A percentile compares a stretch with the other conserved stretches of the same genome.
phyloP scores from a whole-genome alignment of 2,113 vertebrate species.

The Chauna torquata region DNA sequence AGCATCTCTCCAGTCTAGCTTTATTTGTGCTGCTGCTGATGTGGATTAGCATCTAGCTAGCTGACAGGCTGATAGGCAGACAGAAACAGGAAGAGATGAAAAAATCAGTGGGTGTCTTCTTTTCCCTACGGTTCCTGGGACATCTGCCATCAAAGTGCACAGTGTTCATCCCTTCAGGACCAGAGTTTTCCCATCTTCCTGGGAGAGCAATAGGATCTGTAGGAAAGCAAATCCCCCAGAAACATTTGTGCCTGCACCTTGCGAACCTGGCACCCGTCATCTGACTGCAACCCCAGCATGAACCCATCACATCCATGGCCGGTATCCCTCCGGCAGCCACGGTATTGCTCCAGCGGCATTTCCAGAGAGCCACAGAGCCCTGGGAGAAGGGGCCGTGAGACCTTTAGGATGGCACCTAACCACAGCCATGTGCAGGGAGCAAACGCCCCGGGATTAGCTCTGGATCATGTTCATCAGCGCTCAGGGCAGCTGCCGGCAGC shows the following conservation, averaged over 20 bases:
- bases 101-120: slow-evolving; percentile 49
- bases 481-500: slow-evolving; percentile 1
- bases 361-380: not conserved
- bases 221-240: slow-evolving; percentile 5
- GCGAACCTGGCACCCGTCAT: not conserved
- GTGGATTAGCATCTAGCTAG: slow-evolving; percentile 62
- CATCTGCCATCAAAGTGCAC: slow-evolving; percentile 25
- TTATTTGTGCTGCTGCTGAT: slow-evolving; percentile 62
- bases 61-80: slow-evolving; percentile 66
- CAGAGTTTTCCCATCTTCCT: slow-evolving; percentile 23
- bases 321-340: not conserved
- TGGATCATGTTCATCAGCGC: not conserved
- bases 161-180: slow-evolving; percentile 47
- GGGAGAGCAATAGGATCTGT: slow-evolving; percentile 16
- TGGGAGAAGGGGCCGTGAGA: not conserved
- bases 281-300: not conserved
- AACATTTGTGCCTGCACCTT: not conserved
- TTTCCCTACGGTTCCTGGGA: slow-evolving; percentile 14
- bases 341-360: not conserved
- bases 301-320: not conserved
- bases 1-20: slow-evolving; percentile 64
- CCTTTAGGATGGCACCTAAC: not conserved
- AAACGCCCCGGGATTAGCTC: not conserved
- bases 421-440: not conserved
- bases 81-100: slow-evolving; percentile 54